These are phyloP conservation scores for Microplitis demolitor DNA, from an alignment of 1,140 invertebrate species.

Conservation along the genomic window DNA sequence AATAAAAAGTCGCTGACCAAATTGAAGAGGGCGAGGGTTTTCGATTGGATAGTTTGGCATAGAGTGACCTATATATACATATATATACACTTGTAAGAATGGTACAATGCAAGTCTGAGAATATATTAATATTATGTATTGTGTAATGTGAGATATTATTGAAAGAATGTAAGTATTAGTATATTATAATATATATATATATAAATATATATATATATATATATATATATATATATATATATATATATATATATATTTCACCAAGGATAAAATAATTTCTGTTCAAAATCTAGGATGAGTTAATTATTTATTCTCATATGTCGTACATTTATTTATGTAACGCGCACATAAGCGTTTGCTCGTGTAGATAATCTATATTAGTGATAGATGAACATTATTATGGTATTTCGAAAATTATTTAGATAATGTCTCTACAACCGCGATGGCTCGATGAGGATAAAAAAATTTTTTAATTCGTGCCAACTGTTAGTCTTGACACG, in stretches of 20 bases:
- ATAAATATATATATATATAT: no score
- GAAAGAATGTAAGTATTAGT: conserved; percentile 2
- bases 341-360: conserved; percentile 42
- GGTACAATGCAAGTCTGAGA: conserved; percentile 16
- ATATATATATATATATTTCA: no score
- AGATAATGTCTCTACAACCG: conserved; percentile 52
- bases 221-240: no score
- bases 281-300: conserved; percentile 35
- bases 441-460: conserved; percentile 49
- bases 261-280: conserved; percentile 5
- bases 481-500: conserved; percentile 29
- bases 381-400: conserved; percentile 53
- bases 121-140: neutral
- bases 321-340: conserved; percentile 46
- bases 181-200: neutral
- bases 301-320: conserved; percentile 61
- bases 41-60: neutral
- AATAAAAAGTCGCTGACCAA: no score
- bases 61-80: no score
- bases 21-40: neutral
- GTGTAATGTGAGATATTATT: neutral
- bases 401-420: conserved; percentile 55
- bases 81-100: neutral
- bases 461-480: conserved; percentile 42
- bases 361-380: conserved; percentile 53